Percentiles rank a stretch among this genome's conserved stretches.
Evolutionary conservation across 2,113 vertebrate genomes (phyloP).

Genomic region (Capricornis sumatraensis): DNA sequence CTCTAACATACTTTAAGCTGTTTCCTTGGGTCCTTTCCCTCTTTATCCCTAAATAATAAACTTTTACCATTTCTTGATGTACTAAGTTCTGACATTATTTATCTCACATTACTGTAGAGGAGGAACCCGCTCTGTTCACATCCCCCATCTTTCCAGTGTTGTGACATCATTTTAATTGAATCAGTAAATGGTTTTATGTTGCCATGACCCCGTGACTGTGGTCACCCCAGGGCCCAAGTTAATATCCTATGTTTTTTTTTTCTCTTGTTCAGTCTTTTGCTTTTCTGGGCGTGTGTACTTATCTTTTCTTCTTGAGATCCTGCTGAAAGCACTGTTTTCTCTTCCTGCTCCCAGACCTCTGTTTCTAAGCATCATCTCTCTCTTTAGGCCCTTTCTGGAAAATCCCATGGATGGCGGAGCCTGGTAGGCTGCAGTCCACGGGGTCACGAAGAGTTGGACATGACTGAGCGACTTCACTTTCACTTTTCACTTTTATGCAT

Average conservation of each 20-base stretch:
- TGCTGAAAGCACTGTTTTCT: background rate
- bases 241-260: background rate
- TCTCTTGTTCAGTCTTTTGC: background rate
- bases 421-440: too few species aligned
- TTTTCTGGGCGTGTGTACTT: background rate
- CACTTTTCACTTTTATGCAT: too few species aligned
- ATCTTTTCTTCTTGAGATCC: background rate
- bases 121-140: background rate
- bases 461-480: too few species aligned
- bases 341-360: background rate
- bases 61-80: background rate
- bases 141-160: background rate
- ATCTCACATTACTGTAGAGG: background rate
- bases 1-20: background rate
- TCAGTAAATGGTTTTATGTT: background rate
- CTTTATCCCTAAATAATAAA: background rate
- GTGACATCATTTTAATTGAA: background rate
- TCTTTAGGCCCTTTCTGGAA: background rate
- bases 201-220: background rate
- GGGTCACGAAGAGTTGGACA: too few species aligned
- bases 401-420: too few species aligned
- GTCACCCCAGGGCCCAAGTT: background rate
- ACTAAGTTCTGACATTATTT: constrained; percentile 18
- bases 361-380: background rate
- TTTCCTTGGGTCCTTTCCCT: background rate